Percentiles rank a stretch among this genome's conserved stretches.
Evolutionary conservation across 1,140 invertebrate genomes (phyloP).

Genomic region (Achroia grisella): DNA sequence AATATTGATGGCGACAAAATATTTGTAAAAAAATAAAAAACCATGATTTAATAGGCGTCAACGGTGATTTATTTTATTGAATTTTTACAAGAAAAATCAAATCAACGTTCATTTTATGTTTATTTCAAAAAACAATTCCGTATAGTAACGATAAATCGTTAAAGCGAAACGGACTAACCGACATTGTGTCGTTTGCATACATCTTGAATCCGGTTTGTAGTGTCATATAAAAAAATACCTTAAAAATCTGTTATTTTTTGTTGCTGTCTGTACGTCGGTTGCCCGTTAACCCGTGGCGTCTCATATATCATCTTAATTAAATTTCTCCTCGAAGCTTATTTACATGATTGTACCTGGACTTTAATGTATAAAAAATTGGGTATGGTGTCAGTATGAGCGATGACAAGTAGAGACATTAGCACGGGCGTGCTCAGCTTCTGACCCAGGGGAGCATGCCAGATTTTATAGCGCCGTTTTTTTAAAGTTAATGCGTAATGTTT

Average conservation of each 20-base stretch:
- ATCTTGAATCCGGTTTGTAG: slow-evolving; percentile 7
- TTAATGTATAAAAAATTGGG: slow-evolving; percentile 22
- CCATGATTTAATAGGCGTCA: too few species aligned
- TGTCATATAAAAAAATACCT: slow-evolving; percentile 9
- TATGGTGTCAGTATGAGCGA: slow-evolving; percentile 11
- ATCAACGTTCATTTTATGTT: too few species aligned
- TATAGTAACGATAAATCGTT: too few species aligned
- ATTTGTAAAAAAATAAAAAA: too few species aligned
- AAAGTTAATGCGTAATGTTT: too few species aligned
- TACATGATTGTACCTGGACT: slow-evolving; percentile 51
- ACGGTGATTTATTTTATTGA: too few species aligned
- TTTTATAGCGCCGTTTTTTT: too few species aligned
- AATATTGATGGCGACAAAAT: too few species aligned
- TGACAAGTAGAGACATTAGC: neutral
- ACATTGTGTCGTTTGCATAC: neutral
- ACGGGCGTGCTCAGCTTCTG: neutral
- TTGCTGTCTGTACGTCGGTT: slow-evolving; percentile 31
- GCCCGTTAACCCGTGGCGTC: slow-evolving; percentile 42
- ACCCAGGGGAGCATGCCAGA: too few species aligned
- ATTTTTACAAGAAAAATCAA: too few species aligned
- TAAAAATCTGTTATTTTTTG: slow-evolving; percentile 7
- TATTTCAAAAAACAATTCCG: too few species aligned
- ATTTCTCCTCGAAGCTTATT: slow-evolving; percentile 55
- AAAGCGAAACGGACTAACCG: too few species aligned
- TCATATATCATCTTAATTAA: slow-evolving; percentile 73